These are phyloP conservation scores for Cyclina sinensis DNA, from an alignment of 1,140 invertebrate species.

Conservation along the genomic window DNA sequence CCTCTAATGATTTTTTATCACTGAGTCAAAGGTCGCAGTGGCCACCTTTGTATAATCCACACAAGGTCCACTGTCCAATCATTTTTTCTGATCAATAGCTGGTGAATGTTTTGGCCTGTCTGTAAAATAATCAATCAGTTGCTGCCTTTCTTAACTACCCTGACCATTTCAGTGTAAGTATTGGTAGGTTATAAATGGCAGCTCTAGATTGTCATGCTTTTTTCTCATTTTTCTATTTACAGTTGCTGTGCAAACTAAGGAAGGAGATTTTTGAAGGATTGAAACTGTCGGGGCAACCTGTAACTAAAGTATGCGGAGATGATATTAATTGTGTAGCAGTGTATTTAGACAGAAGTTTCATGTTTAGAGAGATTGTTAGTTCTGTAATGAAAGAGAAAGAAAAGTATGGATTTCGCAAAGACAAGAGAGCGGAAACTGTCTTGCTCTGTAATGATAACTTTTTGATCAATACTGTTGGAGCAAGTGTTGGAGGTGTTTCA, in stretches of 20 bases:
- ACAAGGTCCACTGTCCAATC: no score
- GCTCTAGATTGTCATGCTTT: no score
- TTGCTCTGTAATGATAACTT: conserved; percentile 19
- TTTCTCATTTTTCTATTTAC: no score
- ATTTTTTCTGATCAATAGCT: no score
- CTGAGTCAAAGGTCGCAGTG: no score
- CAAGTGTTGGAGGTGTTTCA: not conserved
- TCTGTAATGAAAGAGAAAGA: not conserved
- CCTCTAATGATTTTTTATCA: no score
- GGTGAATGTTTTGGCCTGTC: no score
- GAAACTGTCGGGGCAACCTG: not conserved
- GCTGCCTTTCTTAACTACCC: no score
- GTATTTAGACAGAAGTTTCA: not conserved
- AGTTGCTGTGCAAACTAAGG: not conserved
- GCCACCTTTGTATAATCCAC: no score
- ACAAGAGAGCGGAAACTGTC: not conserved
- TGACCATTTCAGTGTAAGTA: no score
- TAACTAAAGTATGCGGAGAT: not conserved
- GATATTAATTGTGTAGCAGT: not conserved
- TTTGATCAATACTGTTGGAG: not conserved
- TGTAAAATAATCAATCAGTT: no score
- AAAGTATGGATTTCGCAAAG: not conserved
- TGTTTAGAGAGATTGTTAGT: not conserved
- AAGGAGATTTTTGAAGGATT: conserved; percentile 9
- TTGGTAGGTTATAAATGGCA: no score